A percentile compares a stretch with the other conserved stretches of the same genome.
Conservation (phyloP, 2,797 vertebrate species). For the Buphagus erythrorhynchus region DNA sequence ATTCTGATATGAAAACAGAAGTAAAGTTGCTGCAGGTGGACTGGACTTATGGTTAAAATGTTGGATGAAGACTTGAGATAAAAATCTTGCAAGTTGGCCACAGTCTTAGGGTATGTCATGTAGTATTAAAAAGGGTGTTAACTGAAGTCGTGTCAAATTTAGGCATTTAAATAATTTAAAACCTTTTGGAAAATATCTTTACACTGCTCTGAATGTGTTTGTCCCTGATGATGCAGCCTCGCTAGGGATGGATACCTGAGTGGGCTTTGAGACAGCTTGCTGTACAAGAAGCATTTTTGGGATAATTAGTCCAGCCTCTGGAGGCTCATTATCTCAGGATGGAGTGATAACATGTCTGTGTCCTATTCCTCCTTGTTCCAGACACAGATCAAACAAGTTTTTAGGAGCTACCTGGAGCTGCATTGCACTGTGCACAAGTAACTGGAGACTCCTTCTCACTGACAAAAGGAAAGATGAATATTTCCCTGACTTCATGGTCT, state of each 20-base stretch:
- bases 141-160: fast-evolving
- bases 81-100: background rate
- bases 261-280: background rate
- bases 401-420: background rate
- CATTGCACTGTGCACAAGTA: fast-evolving
- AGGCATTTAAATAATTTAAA: background rate
- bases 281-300: background rate
- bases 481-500: background rate
- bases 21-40: background rate
- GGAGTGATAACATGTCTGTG: background rate
- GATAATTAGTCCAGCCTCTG: background rate
- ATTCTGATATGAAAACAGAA: background rate
- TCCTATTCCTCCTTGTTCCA: background rate
- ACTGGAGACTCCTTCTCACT: background rate
- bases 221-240: background rate
- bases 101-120: background rate
- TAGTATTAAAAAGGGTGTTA: background rate
- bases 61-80: background rate
- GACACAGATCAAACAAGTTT: background rate
- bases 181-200: background rate
- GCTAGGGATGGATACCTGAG: background rate
- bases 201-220: background rate
- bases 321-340: background rate
- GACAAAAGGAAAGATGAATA: background rate
- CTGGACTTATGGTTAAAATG: background rate